Base-by-base conservation (phyloP, 2,113 vertebrate genomes). In the Nycticorax nycticorax region DNA sequence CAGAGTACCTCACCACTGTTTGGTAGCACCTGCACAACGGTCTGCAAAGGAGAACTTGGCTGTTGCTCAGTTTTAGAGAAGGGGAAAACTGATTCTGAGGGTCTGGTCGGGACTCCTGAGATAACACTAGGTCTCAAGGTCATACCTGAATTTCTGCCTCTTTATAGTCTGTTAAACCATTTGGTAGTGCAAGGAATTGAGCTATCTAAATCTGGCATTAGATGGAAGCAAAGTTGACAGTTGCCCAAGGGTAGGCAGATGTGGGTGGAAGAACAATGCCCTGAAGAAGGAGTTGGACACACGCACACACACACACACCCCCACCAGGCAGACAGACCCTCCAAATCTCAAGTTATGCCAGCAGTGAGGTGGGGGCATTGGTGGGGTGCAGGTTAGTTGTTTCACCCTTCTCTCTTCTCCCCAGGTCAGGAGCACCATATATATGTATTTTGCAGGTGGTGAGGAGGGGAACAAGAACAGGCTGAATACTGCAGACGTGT, bases 101-200 rank as follows among this genome's bases (percentile, higher is more conserved):
- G 12, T 64, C 28, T 71, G 24, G 15, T 71, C 43, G 41, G 21
- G 52, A 67, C 14, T n/a, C 35, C 24, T 77, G 59, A 56, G 50
- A 45, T 37, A 64, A 82, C 14, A 27, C 32, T 15, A 22, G 3
- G 9, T 73, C 9, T 94, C 30, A 28, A 56, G 33, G 33, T 56
- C 45, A 22, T 33, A 30, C 26, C 22, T 0, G 0, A 56, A 84
- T 66, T 74, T 67, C 41, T 86, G 6, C 23, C 22, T 30, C 37
- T 71, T 89, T 37, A 10, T 12, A n/a, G 30, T 16, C 8, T 9
- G n/a, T 68, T 71, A 35, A 39, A 43, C 6, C 43, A 63, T 55
- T 57, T 72, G 23, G 15, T 50, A 28, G n/a, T 41, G 30, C 33
- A 35, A 59, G 57, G 57, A 59, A n/a, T 22, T 35, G n/a, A 60